These are phyloP conservation scores for Heliocidaris erythrogramma DNA, from an alignment of 35 echinoderm and acorn worm species.

Conservation along the genomic window DNA sequence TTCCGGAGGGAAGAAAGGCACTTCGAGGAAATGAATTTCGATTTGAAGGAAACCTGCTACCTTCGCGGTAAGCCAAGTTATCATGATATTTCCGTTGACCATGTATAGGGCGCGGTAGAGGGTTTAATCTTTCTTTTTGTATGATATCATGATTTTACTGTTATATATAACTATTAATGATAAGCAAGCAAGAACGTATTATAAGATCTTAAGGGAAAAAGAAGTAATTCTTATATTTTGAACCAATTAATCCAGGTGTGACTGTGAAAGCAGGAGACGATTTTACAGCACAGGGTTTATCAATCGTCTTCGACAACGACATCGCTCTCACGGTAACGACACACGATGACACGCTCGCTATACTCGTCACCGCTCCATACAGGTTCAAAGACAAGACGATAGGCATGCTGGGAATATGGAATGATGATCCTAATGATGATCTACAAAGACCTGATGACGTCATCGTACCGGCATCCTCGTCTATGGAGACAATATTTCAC, in stretches of 20 bases:
- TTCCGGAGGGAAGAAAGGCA: not conserved
- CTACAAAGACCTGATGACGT: constrained; percentile 20
- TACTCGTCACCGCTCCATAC: not conserved
- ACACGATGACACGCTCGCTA: not conserved
- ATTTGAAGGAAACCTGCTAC: not conserved
- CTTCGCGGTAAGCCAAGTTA: constrained; percentile 13
- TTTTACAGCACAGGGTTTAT: not conserved
- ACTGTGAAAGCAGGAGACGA: not conserved
- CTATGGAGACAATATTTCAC: constrained; percentile 28
- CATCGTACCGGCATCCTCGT: not conserved
- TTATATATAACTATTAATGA: not conserved
- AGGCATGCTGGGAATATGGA: constrained; percentile 45
- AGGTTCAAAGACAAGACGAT: not conserved
- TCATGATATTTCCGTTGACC: not conserved
- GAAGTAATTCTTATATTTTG: not conserved
- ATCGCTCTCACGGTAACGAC: constrained; percentile 17
- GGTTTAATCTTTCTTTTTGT: not conserved
- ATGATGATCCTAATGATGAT: constrained; percentile 48
- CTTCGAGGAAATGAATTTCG: not conserved
- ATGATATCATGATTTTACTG: not conserved
- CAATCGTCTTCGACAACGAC: constrained; percentile 31
- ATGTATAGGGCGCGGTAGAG: not conserved
- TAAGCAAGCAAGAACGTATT: not conserved
- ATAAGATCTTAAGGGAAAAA: not conserved
- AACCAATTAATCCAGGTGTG: not conserved